phyloP scores from a whole-genome alignment of 2,113 vertebrate species.

The Tragulus kanchil region DNA sequence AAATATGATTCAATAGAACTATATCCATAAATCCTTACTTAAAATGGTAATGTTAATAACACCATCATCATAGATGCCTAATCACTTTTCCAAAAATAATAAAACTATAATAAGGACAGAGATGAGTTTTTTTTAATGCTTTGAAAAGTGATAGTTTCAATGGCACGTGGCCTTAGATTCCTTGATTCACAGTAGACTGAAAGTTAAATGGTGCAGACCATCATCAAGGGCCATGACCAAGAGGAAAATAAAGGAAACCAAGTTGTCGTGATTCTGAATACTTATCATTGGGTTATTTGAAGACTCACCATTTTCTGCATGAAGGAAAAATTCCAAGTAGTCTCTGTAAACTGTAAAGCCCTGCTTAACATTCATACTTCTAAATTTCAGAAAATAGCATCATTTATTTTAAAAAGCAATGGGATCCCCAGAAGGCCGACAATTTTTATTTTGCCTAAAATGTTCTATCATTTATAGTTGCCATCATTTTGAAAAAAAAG shows the following conservation, averaged over 20 bases:
- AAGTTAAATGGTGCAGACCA: background rate
- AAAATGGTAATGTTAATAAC: background rate
- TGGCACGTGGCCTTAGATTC: background rate
- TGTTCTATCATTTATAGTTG: background rate
- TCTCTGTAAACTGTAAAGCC: background rate
- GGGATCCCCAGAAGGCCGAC: background rate
- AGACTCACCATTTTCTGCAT: background rate
- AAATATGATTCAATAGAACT: background rate
- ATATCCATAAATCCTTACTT: constrained; percentile 13
- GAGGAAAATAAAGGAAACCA: background rate
- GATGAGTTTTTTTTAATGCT: background rate
- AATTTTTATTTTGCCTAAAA: constrained; percentile 9
- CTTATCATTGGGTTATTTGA: background rate
- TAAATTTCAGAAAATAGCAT: background rate
- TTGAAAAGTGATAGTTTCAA: constrained; percentile 28
- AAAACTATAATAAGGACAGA: background rate
- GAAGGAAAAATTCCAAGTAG: background rate
- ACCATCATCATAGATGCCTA: background rate
- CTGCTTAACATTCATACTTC: background rate
- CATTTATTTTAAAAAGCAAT: background rate
- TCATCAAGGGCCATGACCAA: background rate
- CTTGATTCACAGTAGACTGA: background rate
- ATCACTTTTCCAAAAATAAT: constrained; percentile 28
- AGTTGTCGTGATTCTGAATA: background rate
- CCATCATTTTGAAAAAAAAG: constrained; percentile 30